These are phyloP conservation scores for Ptychodera flava DNA, from an alignment of 35 echinoderm and acorn worm genomes.

Conservation along the genomic window DNA sequence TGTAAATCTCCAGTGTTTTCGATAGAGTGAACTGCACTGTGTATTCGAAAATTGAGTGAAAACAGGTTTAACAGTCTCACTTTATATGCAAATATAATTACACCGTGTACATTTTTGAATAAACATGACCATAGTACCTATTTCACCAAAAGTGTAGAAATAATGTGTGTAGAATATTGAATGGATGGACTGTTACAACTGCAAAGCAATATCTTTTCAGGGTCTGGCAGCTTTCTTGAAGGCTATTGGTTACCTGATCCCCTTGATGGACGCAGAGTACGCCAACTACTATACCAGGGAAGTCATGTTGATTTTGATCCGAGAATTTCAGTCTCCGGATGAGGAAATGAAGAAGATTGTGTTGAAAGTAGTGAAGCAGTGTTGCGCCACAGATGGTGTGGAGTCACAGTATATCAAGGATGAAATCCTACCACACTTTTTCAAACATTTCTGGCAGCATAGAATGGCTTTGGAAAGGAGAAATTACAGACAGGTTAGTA, in stretches of 20 bases:
- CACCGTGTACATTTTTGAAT: no score
- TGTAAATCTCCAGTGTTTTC: no score
- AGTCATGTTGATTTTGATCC: slow-evolving; percentile 99
- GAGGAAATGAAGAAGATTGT: slow-evolving; percentile 99
- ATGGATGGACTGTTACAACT: no score
- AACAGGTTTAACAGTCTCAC: no score
- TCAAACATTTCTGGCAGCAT: slow-evolving; percentile 99
- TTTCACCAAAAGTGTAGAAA: no score
- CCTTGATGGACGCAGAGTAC: slow-evolving; percentile 97
- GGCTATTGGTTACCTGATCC: slow-evolving; percentile 97
- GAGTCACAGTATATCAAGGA: slow-evolving; percentile 91
- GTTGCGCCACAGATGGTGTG: slow-evolving; percentile 99
- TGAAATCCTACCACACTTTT: slow-evolving; percentile 92
- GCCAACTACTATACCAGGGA: slow-evolving; percentile 99
- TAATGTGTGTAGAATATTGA: no score
- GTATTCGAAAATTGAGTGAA: no score
- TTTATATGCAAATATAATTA: no score
- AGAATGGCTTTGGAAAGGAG: slow-evolving; percentile 92
- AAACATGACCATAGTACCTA: no score
- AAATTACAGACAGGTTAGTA: slow-evolving; percentile 97
- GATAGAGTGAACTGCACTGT: no score
- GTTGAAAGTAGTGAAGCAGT: slow-evolving; percentile 99
- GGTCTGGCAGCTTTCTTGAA: slow-evolving; percentile 99
- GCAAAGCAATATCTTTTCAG: no score
- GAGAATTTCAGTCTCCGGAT: slow-evolving; percentile 99